Base-by-base conservation (phyloP, 1,140 invertebrate genomes). In the Bombus sibiricus region DNA sequence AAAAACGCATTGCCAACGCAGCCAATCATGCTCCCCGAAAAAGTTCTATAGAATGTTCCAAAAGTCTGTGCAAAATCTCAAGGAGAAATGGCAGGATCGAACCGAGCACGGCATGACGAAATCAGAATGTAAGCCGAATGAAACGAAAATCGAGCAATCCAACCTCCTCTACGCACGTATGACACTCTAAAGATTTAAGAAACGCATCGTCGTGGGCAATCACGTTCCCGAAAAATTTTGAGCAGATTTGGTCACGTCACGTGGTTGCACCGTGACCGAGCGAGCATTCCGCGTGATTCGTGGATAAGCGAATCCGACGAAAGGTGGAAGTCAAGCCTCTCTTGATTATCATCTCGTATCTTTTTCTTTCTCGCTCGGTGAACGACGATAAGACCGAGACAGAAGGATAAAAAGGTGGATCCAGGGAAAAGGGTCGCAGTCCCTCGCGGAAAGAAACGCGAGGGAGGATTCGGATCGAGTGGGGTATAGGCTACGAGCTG, bases 391-490 rank as follows among this genome's bases (percentile, higher is more conserved):
- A 13, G 34, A 25, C 1, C 13, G 10, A 12, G 5, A 47, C 10
- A 39, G 4, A 22, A 68, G 37, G 41, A 37, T 5, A 41, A 34
- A 57, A 82, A 74, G 75, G 59, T 47, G 81, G 57, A 68, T 64
- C 32, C 37, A 79, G 69, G 59, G 39, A 87, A 89, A 75, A 90
- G 57, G 75, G 75, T 86, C 64, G 47, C 32, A 66, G 57, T 66
- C 41, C 43, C 47, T 53, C 47, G 47, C 72, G 77, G 85, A 86
- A 76, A 80, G 71, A 86, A 91, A 91, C 87, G 87, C 83, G 91
- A 92, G 92, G 92, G 92, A 93, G 91, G 92, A 91, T 89, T 73
- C 66, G 80, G 85, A 75, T 78, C 71, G 81, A 82, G 88, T 82
- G 89, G 85, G 81, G 74, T 74, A 83, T 75, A 73, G 62, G 64